These are phyloP conservation scores for Chitala chitala DNA, from an alignment of 2,113 vertebrate species.

Conservation along the genomic window DNA sequence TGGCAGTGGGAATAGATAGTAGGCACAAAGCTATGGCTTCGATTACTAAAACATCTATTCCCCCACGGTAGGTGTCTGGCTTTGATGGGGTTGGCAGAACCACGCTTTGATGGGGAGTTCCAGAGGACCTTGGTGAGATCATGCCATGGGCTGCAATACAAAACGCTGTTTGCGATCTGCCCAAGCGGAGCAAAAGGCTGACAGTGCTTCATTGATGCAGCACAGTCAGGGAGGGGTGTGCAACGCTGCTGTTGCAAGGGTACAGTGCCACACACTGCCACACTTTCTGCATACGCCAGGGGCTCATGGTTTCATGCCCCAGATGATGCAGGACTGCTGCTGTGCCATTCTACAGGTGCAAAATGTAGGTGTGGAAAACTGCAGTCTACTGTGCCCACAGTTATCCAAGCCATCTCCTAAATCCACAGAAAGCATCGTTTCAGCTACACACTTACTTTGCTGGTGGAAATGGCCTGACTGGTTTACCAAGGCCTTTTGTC, in stretches of 20 bases:
- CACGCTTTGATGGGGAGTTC: neutral
- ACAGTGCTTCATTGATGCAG: neutral
- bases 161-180: constrained; percentile 7
- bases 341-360: no score
- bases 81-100: constrained; percentile 37
- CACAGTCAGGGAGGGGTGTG: no score
- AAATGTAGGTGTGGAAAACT: neutral
- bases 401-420: neutral
- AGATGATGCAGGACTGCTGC: no score
- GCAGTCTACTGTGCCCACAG: neutral
- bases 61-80: neutral
- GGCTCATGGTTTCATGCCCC: neutral
- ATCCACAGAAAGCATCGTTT: neutral
- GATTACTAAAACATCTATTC: constrained; percentile 37
- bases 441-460: neutral
- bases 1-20: constrained; percentile 12
- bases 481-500: neutral
- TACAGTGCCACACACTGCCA: neutral
- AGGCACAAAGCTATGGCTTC: constrained; percentile 36
- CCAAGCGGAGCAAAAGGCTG: neutral
- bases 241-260: neutral
- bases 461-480: neutral
- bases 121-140: neutral
- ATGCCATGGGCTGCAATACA: neutral
- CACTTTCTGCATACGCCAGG: neutral